Conservation (phyloP, 92 coral and sea anemone genomes). For the Pocillopora grandis region DNA sequence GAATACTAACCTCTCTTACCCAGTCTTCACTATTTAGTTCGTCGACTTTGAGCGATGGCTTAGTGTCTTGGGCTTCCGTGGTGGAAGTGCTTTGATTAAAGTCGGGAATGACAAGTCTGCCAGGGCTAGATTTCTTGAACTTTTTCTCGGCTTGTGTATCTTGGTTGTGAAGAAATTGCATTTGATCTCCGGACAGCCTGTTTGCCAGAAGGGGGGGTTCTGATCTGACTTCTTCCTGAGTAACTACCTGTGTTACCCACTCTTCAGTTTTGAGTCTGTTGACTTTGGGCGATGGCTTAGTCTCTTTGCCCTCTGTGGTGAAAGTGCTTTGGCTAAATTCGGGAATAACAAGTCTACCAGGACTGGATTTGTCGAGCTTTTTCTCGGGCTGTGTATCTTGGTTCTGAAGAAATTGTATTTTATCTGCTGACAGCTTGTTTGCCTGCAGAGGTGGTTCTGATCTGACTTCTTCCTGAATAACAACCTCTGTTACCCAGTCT, state of each 20-base stretch:
- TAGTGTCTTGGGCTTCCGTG: background rate
- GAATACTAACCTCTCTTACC: background rate
- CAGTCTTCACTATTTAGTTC: background rate
- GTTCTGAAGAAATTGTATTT: too few species aligned
- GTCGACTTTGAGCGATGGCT: background rate
- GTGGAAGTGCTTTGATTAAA: background rate
- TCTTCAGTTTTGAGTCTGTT: background rate
- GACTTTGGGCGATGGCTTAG: background rate
- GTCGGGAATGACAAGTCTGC: background rate
- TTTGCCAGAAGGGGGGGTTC: background rate
- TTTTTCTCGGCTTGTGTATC: background rate
- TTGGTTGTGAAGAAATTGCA: background rate
- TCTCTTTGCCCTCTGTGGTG: background rate
- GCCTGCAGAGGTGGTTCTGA: too few species aligned
- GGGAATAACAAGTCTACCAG: background rate
- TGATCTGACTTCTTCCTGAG: constrained; percentile 3
- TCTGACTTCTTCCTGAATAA: too few species aligned
- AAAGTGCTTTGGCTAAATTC: background rate
- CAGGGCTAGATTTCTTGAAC: background rate
- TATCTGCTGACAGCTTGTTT: too few species aligned
- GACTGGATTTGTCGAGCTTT: background rate
- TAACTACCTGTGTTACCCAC: background rate
- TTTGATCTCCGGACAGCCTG: background rate
- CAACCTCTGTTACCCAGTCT: too few species aligned
- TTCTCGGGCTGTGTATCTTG: too few species aligned